A percentile compares a stretch with the other conserved stretches of the same genome.
These are phyloP conservation scores for Allophyes oxyacanthae DNA, from an alignment of 2,888 invertebrate genomes.

Conservation along the genomic window DNA sequence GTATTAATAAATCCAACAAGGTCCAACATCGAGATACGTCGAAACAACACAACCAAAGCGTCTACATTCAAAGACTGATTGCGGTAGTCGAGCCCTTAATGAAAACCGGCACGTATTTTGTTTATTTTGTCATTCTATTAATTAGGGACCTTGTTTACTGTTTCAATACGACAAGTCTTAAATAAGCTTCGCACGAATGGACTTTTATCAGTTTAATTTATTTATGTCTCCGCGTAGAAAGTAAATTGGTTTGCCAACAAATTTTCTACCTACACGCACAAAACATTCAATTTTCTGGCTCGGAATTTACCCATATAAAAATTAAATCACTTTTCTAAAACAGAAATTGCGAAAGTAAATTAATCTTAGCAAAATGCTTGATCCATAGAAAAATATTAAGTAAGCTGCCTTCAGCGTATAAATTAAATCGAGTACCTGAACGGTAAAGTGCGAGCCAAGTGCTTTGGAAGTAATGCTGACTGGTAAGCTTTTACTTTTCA, in stretches of 20 bases:
- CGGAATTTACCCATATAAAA: conserved; percentile 40
- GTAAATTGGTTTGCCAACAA: conserved; percentile 65
- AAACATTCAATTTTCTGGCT: conserved; percentile 45
- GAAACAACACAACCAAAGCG: conserved; percentile 24
- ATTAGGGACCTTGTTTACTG: conserved; percentile 78
- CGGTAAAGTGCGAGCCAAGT: conserved; percentile 31
- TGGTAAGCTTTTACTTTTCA: conserved; percentile 14
- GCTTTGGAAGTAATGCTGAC: conserved; percentile 23
- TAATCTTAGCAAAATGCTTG: conserved; percentile 42
- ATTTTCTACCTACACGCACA: conserved; percentile 47
- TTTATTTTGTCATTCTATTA: conserved; percentile 78
- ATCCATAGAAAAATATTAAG: conserved; percentile 44
- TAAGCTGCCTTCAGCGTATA: conserved; percentile 37
- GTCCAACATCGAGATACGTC: conserved; percentile 6
- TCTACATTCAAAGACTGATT: conserved; percentile 58
- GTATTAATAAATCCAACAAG: conserved; percentile 15
- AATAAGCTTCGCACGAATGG: conserved; percentile 75
- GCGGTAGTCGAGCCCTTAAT: conserved; percentile 61
- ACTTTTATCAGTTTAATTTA: conserved; percentile 77
- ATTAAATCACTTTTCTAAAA: conserved; percentile 42
- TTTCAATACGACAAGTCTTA: conserved; percentile 75
- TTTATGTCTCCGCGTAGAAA: conserved; percentile 68
- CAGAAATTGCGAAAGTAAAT: conserved; percentile 40
- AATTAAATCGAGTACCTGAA: conserved; percentile 44
- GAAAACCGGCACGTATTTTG: conserved; percentile 70